Percentiles rank a stretch among this genome's conserved stretches.
Evolutionary conservation across 2,797 vertebrate species (phyloP).

Genomic region (Falco naumanni): DNA sequence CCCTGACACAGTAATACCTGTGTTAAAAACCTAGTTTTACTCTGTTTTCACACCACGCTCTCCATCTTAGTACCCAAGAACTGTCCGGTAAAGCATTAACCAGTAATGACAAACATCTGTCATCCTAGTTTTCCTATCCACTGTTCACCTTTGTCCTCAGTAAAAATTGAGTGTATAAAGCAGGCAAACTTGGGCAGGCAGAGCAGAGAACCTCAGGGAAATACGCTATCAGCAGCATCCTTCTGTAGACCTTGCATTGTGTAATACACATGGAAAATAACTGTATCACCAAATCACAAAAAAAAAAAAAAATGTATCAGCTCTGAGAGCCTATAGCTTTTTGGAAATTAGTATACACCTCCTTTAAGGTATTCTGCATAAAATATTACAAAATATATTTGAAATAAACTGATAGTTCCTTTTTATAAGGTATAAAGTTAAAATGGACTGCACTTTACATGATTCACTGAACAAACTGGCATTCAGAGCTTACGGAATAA

Average conservation of each 20-base stretch:
- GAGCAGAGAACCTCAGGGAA: constrained; percentile 40
- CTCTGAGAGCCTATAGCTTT: constrained; percentile 14
- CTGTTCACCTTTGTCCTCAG: constrained; percentile 28
- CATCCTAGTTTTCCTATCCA: constrained; percentile 12
- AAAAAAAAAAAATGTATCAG: constrained; percentile 47
- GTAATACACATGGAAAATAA: constrained; percentile 41
- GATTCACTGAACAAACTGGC: background rate
- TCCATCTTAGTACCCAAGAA: background rate
- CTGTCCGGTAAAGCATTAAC: background rate
- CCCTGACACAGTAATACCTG: background rate
- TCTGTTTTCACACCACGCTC: background rate
- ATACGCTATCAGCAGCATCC: constrained; percentile 12
- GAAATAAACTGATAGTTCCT: constrained; percentile 40
- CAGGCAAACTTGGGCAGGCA: constrained; percentile 16
- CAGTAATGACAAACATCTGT: constrained; percentile 25
- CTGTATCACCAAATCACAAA: constrained; percentile 12
- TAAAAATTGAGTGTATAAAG: constrained; percentile 3
- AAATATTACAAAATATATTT: constrained; percentile 37
- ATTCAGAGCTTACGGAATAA: background rate
- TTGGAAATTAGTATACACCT: constrained; percentile 40
- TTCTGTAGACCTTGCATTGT: constrained; percentile 31
- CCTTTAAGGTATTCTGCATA: constrained; percentile 44
- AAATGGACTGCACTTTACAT: background rate
- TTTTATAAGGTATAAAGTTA: constrained; percentile 5
- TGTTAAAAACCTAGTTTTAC: background rate